Percentiles rank a stretch among this genome's conserved stretches.
phyloP scores from a whole-genome alignment of 1,140 invertebrate species.

The Bombus sylvicola region DNA sequence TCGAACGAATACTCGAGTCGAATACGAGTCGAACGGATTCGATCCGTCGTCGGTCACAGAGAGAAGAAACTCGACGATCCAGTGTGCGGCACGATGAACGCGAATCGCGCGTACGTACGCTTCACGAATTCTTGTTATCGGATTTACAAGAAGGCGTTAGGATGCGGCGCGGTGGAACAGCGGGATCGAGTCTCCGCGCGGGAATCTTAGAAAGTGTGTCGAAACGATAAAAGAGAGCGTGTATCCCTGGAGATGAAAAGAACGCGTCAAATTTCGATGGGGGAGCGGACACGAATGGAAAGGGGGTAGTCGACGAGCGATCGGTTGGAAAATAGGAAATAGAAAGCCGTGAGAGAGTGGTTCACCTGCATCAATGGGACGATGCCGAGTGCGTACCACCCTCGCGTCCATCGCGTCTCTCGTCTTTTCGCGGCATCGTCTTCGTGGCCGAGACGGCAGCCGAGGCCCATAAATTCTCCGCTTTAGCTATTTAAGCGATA shows the following conservation, averaged over 20 bases:
- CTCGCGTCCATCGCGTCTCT: slow-evolving; percentile 8
- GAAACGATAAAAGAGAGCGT: slow-evolving; percentile 72
- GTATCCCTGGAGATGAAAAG: slow-evolving; percentile 52
- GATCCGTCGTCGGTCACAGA: rapidly evolving
- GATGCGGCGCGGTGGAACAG: too few relatives aligned
- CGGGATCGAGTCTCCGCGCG: background rate
- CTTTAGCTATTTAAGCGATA: slow-evolving; percentile 79
- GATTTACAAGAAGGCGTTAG: background rate
- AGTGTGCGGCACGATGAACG: too few relatives aligned
- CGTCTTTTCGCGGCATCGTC: background rate
- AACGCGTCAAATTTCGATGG: slow-evolving; percentile 67
- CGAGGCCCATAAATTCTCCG: slow-evolving; percentile 77
- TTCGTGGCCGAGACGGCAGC: slow-evolving; percentile 13
- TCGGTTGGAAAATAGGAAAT: slow-evolving; percentile 28
- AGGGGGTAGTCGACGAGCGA: background rate
- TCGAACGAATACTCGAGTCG: too few relatives aligned
- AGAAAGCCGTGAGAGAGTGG: slow-evolving; percentile 66
- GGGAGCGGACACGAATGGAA: slow-evolving; percentile 18
- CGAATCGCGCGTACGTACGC: too few relatives aligned
- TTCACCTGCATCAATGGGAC: slow-evolving; percentile 55
- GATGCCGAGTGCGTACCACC: slow-evolving; percentile 14
- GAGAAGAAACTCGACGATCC: too few relatives aligned
- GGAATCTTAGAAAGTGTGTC: slow-evolving; percentile 68
- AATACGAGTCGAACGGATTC: too few relatives aligned
- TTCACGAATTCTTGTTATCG: slow-evolving; percentile 28